phyloP scores from a whole-genome alignment of 2,888 invertebrate genomes.

The Drosophila neutralis region DNA sequence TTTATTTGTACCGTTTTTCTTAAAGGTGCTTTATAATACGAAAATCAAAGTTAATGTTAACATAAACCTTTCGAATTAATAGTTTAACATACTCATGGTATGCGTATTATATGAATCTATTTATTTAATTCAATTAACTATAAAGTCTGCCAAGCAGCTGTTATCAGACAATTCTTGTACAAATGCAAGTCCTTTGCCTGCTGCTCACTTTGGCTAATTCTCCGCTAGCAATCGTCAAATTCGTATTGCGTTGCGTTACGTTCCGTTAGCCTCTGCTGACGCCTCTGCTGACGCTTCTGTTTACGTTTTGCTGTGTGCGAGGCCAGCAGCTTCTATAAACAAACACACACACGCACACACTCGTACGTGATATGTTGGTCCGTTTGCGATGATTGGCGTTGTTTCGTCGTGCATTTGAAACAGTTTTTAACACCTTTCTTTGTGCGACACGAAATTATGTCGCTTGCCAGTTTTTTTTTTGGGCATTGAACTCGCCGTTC shows the following conservation, averaged over 20 bases:
- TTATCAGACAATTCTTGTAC: neutral
- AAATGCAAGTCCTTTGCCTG: neutral
- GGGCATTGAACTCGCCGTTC: constrained; percentile 60
- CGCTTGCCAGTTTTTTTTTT: constrained; percentile 47
- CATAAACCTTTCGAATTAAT: neutral
- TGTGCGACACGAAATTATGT: constrained; percentile 55
- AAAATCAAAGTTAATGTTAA: no score
- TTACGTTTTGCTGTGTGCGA: neutral
- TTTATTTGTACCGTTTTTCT: neutral
- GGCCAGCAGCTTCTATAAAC: neutral
- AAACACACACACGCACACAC: neutral
- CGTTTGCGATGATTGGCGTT: constrained; percentile 18
- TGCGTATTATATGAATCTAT: neutral
- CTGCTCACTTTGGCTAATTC: neutral
- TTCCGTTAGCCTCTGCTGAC: neutral
- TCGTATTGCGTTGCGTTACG: neutral
- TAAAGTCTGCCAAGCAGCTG: neutral
- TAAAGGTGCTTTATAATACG: no score
- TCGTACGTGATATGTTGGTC: constrained; percentile 39
- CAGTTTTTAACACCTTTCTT: constrained; percentile 64
- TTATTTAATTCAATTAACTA: neutral
- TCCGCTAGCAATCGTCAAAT: neutral
- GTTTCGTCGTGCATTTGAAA: constrained; percentile 62
- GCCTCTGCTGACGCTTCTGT: neutral
- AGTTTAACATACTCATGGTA: neutral